Percentiles rank a stretch among this genome's conserved stretches.
phyloP scores from a whole-genome alignment of 37 sponge, comb jelly and placozoan species.

The Theonella swinhoei region DNA sequence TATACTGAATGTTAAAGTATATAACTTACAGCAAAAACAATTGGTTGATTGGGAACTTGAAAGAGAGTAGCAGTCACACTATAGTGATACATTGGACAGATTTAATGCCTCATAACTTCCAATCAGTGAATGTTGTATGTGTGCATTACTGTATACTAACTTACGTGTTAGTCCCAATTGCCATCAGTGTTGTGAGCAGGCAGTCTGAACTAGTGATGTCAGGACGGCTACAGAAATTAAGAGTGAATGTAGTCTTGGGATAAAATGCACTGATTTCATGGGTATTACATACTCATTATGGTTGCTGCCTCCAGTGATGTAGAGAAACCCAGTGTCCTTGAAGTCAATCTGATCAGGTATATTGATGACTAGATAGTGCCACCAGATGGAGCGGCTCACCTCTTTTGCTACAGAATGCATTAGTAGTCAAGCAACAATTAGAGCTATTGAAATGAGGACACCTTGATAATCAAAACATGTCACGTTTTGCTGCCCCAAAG shows the following conservation, averaged over 20 bases:
- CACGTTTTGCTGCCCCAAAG: no score
- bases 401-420: no score
- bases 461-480: no score
- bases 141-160: neutral
- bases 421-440: no score
- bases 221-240: constrained; percentile 28
- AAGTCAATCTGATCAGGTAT: constrained; percentile 70
- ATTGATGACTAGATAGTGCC: constrained; percentile 82
- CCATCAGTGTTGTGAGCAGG: constrained; percentile 23
- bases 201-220: constrained; percentile 34
- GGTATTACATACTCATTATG: constrained; percentile 20
- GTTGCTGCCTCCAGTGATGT: constrained; percentile 87
- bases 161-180: constrained; percentile 63
- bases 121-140: neutral
- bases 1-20: no score
- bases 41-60: constrained; percentile 90
- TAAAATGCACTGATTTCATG: neutral
- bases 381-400: constrained; percentile 80
- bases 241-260: no score
- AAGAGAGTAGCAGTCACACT: constrained; percentile 80
- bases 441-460: no score
- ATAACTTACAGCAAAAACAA: constrained; percentile 71
- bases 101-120: neutral
- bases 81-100: neutral
- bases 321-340: constrained; percentile 77